phyloP scores from a whole-genome alignment of 2,888 invertebrate species.

The Aphodius granarius region DNA sequence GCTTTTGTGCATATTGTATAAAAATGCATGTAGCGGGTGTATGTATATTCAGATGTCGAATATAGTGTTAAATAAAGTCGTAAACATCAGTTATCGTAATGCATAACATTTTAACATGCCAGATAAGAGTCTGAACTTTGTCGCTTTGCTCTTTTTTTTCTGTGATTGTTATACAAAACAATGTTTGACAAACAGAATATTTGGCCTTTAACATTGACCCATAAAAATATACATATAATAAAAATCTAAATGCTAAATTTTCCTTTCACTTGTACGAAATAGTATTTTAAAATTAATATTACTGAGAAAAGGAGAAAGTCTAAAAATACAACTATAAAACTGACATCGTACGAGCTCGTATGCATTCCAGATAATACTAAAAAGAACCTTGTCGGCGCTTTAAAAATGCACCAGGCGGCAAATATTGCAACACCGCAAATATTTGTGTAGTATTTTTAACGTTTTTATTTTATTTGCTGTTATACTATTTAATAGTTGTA shows the following conservation, averaged over 20 bases:
- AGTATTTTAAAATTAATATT: neutral
- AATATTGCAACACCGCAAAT: neutral
- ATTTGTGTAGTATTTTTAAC: neutral
- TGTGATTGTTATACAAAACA: neutral
- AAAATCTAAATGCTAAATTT: neutral
- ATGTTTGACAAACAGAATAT: neutral
- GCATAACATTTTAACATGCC: neutral
- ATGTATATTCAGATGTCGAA: too few relatives aligned
- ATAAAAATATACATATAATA: neutral
- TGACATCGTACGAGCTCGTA: neutral
- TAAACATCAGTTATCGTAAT: neutral
- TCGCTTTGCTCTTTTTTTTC: neutral
- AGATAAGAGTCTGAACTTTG: neutral
- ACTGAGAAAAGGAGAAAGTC: neutral
- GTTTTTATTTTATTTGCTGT: neutral
- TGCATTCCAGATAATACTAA: neutral
- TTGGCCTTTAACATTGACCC: neutral
- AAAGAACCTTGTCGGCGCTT: neutral
- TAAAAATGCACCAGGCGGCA: neutral
- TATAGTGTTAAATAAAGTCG: neutral
- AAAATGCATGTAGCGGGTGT: too few relatives aligned
- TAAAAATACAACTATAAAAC: neutral
- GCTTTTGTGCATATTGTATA: too few relatives aligned
- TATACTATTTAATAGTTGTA: neutral
- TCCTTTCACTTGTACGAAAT: neutral